Conservation (phyloP, 1,140 invertebrate species). For the Hesperophylax magnus region DNA sequence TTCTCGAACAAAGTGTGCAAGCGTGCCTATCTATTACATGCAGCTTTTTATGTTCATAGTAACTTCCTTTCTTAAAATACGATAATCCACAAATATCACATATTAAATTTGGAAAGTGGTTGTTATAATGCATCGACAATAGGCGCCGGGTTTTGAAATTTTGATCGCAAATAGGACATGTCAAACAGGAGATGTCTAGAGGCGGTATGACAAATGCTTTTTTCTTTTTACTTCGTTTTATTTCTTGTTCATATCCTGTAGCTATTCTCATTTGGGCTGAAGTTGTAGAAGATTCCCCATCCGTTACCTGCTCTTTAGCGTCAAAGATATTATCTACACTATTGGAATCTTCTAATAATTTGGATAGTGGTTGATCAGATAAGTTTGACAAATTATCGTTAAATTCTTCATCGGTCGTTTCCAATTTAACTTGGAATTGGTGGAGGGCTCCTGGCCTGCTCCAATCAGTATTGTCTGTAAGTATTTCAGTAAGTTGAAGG, state of each 20-base stretch:
- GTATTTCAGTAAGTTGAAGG: too few species aligned
- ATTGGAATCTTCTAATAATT: too few species aligned
- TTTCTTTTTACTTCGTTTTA: background rate
- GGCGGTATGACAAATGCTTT: background rate
- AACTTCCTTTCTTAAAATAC: background rate
- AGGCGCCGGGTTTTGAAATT: background rate
- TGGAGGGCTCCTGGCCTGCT: too few species aligned
- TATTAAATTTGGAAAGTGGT: background rate
- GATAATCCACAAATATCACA: background rate
- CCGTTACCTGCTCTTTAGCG: background rate
- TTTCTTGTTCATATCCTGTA: background rate
- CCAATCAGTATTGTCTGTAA: too few species aligned
- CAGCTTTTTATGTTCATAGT: background rate
- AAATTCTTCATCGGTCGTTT: too few species aligned
- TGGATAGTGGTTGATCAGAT: too few species aligned
- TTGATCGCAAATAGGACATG: background rate
- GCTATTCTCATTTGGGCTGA: slow-evolving; percentile 5
- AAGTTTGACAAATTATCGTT: too few species aligned
- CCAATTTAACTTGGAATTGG: too few species aligned
- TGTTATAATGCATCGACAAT: background rate
- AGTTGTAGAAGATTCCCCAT: background rate
- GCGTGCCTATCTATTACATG: background rate
- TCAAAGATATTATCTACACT: too few species aligned
- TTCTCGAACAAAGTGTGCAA: background rate
- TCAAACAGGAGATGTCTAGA: background rate